Conservation (phyloP, 2,797 vertebrate genomes). For the Petrocephalus sullivani region DNA sequence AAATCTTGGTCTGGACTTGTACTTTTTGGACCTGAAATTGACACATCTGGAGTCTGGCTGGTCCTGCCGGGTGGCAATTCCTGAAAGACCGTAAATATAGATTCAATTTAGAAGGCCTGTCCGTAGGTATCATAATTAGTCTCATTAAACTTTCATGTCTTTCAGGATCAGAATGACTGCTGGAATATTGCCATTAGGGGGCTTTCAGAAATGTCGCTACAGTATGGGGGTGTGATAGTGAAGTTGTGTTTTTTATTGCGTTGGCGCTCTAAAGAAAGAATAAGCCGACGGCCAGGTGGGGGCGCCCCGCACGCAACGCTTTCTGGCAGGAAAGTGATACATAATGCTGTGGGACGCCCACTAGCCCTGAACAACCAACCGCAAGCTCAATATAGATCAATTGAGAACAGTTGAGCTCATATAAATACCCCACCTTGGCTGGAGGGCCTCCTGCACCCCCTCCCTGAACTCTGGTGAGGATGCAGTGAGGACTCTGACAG, state of each 20-base stretch:
- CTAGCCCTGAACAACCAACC: too few species aligned
- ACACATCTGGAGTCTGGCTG: background rate
- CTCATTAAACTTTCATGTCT: background rate
- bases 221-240: background rate
- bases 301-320: background rate
- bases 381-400: background rate
- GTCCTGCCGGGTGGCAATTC: background rate
- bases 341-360: background rate
- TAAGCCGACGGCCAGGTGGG: background rate
- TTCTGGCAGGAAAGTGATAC: too few species aligned
- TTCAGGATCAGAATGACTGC: background rate
- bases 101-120: background rate
- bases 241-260: background rate
- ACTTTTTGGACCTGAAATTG: too few species aligned
- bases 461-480: slow-evolving; percentile 19
- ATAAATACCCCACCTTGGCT: background rate
- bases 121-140: background rate
- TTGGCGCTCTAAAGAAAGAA: background rate
- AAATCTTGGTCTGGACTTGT: too few species aligned
- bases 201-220: background rate
- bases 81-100: background rate
- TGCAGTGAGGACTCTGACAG: slow-evolving; percentile 48
- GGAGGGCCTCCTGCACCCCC: background rate
- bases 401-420: background rate
- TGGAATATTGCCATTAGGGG: background rate